Conservation (phyloP, 2,888 invertebrate species). For the Matsumyia berberina region DNA sequence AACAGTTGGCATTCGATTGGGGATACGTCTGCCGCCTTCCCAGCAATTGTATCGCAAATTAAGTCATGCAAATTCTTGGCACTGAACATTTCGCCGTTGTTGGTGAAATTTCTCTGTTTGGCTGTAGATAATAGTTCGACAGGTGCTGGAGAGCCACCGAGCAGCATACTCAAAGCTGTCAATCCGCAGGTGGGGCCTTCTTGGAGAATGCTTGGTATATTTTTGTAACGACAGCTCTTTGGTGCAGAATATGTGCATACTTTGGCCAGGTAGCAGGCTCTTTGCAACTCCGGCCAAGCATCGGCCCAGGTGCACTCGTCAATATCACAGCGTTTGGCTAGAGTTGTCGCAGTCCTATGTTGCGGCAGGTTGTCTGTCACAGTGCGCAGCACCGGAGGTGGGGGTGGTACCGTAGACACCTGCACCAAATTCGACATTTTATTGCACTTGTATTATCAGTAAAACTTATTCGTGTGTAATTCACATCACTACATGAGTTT, state of each 20-base stretch:
- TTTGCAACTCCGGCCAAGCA: constrained; percentile 86
- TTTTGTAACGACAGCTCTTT: constrained; percentile 84
- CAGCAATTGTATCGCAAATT: constrained; percentile 78
- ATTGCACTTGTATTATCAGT: constrained; percentile 27
- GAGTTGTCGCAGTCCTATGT: constrained; percentile 15
- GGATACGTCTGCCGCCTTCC: constrained; percentile 17
- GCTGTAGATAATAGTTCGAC: constrained; percentile 87
- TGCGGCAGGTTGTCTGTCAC: constrained; percentile 8
- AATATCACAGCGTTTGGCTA: constrained; percentile 71
- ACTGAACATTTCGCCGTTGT: constrained; percentile 95
- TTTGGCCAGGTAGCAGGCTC: constrained; percentile 86
- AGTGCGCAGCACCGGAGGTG: constrained; percentile 40
- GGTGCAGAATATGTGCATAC: constrained; percentile 85
- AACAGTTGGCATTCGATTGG: constrained; percentile 80
- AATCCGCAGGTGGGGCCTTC: constrained; percentile 93
- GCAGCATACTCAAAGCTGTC: constrained; percentile 93
- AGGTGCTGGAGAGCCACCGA: constrained; percentile 86
- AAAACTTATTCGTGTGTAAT: background rate
- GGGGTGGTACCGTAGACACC: constrained; percentile 55
- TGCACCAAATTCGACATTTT: constrained; percentile 61
- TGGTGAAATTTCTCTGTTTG: constrained; percentile 88
- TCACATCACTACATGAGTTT: constrained; percentile 15
- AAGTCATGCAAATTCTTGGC: constrained; percentile 88
- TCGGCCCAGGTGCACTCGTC: constrained; percentile 86
- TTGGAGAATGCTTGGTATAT: constrained; percentile 81